Evolutionary conservation across 2,888 invertebrate species (phyloP).

Genomic region (Bombyx huttoni): DNA sequence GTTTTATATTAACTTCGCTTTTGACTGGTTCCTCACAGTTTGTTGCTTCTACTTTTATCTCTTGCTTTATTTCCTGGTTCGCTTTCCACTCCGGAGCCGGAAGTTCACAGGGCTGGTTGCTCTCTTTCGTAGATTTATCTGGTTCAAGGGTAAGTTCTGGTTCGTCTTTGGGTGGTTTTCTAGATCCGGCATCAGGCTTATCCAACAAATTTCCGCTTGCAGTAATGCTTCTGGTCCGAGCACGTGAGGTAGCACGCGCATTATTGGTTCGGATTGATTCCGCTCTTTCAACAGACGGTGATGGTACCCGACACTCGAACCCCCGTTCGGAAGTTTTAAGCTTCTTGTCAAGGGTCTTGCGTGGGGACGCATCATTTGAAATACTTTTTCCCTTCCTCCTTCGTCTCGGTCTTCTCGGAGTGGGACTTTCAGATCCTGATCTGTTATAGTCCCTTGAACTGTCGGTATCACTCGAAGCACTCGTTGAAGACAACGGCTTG

Average conservation of each 20-base stretch:
- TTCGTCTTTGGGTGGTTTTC: slow-evolving; percentile 62
- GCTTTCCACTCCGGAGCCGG: slow-evolving; percentile 75
- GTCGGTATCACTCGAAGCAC: slow-evolving; percentile 75
- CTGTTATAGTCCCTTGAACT: slow-evolving; percentile 51
- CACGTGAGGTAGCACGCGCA: slow-evolving; percentile 69
- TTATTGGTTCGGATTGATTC: slow-evolving; percentile 72
- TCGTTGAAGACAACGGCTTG: slow-evolving; percentile 76
- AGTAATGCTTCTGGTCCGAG: slow-evolving; percentile 78
- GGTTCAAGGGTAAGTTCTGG: slow-evolving; percentile 34
- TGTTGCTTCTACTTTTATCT: slow-evolving; percentile 25
- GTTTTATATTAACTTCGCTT: slow-evolving; percentile 23
- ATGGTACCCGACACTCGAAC: slow-evolving; percentile 79
- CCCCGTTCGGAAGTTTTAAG: slow-evolving; percentile 87
- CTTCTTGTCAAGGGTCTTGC: slow-evolving; percentile 84
- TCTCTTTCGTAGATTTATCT: slow-evolving; percentile 71
- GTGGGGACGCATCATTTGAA: slow-evolving; percentile 50
- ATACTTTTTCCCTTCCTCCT: slow-evolving; percentile 50
- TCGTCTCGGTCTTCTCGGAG: slow-evolving; percentile 54
- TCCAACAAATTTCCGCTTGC: slow-evolving; percentile 77
- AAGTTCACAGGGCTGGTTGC: slow-evolving; percentile 73
- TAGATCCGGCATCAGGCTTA: slow-evolving; percentile 69
- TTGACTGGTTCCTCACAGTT: slow-evolving; percentile 9
- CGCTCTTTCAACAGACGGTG: slow-evolving; percentile 83
- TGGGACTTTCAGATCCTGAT: slow-evolving; percentile 51
- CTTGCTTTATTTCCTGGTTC: slow-evolving; percentile 71